Conservation (phyloP, 37 sponge, comb jelly and placozoan species). For the Eunapius fragilis region DNA sequence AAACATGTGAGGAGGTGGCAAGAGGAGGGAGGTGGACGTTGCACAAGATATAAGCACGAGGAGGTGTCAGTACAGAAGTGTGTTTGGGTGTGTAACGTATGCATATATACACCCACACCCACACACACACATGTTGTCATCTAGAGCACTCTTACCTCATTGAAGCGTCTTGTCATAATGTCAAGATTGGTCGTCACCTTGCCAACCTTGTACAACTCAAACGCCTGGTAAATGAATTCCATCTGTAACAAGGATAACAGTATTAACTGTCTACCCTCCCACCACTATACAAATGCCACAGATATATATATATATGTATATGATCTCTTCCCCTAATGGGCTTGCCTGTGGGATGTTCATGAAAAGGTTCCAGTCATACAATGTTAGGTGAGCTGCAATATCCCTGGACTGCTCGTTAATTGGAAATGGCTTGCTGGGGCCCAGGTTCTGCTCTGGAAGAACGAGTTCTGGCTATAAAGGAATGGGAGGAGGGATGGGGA, state of each 20-base stretch:
- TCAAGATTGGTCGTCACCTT: constrained; percentile 4
- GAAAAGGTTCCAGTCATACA: not conserved
- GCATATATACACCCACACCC: not conserved
- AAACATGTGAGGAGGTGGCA: too few relatives aligned
- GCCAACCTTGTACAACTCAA: not conserved
- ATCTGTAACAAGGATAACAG: not conserved
- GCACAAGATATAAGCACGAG: too few relatives aligned
- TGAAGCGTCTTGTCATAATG: constrained; percentile 2
- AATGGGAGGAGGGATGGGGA: not conserved
- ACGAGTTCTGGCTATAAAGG: not conserved
- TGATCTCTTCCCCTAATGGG: not conserved
- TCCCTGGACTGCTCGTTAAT: not conserved
- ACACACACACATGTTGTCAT: not conserved
- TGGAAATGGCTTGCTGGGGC: constrained; percentile 1
- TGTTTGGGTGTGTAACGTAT: too few relatives aligned
- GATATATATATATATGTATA: constrained; percentile 13
- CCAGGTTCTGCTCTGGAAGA: constrained; percentile 9
- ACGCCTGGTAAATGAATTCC: constrained; percentile 2
- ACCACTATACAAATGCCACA: constrained; percentile 2
- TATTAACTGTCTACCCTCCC: too few relatives aligned
- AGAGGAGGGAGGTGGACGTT: too few relatives aligned
- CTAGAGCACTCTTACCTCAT: not conserved
- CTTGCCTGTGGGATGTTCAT: constrained; percentile 6
- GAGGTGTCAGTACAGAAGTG: too few relatives aligned
- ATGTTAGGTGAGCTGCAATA: not conserved